Evolutionary conservation across 2,888 invertebrate genomes (phyloP).

Genomic region (Ecdyonurus torrentis): DNA sequence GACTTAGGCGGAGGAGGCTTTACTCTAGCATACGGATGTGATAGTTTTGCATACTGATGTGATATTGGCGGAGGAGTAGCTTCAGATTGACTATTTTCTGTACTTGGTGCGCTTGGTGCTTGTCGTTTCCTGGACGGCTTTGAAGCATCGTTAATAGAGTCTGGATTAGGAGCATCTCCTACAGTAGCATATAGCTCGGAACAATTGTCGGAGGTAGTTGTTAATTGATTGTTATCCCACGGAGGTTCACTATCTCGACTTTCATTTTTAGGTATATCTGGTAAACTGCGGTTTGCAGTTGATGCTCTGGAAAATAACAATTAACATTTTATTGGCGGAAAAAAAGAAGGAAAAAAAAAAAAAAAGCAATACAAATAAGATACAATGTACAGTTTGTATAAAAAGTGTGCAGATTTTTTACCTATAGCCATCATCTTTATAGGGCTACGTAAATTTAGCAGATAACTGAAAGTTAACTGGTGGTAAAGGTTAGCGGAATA

Average conservation of each 20-base stretch:
- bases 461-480: no score
- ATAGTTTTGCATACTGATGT: not conserved
- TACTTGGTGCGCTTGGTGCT: not conserved
- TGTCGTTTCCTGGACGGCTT: constrained; percentile 1
- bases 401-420: no score
- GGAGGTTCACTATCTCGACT: constrained; percentile 5
- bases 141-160: not conserved
- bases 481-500: no score
- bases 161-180: constrained; percentile 27
- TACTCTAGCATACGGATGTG: constrained; percentile 6
- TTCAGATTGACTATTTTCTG: not conserved
- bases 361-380: no score
- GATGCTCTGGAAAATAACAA: constrained; percentile 19
- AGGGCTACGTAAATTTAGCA: no score
- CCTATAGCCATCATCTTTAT: no score
- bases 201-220: constrained; percentile 40
- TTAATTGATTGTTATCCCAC: not conserved
- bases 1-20: not conserved
- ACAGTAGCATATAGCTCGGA: constrained; percentile 79
- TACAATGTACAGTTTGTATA: no score
- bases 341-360: no score
- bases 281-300: constrained; percentile 58
- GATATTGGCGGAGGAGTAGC: not conserved
- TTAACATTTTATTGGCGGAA: not conserved
- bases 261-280: constrained; percentile 56